Percentiles rank a stretch among this genome's conserved stretches.
phyloP scores from a whole-genome alignment of 2,113 vertebrate species.

The Helogale parvula region DNA sequence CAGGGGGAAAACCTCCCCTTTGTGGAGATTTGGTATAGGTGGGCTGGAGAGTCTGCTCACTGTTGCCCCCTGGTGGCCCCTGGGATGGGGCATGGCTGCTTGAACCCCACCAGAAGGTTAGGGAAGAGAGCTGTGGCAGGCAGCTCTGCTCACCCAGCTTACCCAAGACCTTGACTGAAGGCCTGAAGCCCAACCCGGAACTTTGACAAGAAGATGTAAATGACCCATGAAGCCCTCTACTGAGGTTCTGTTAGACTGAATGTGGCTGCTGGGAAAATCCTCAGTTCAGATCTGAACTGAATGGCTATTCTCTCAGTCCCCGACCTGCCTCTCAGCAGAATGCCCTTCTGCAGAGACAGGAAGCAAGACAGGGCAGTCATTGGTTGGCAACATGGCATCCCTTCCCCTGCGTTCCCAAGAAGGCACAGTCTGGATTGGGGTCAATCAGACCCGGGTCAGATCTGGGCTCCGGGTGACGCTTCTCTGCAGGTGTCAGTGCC shows the following conservation, averaged over 20 bases:
- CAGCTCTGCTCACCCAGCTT: neutral
- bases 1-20: neutral
- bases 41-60: neutral
- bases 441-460: neutral
- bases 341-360: accelerated
- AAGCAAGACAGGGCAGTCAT: neutral
- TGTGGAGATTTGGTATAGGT: neutral
- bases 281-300: neutral
- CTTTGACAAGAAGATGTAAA: too few relatives aligned
- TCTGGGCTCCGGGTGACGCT: neutral
- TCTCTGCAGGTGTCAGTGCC: neutral
- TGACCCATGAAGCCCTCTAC: neutral
- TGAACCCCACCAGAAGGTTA: neutral
- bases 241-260: neutral
- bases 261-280: constrained; percentile 6
- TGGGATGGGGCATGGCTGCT: neutral
- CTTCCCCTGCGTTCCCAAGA: neutral
- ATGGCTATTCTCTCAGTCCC: neutral
- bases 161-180: neutral
- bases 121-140: neutral
- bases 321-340: neutral
- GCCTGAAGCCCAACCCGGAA: neutral
- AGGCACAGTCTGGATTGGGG: neutral
- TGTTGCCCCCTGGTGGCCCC: neutral
- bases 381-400: neutral